Evolutionary conservation across 2,113 vertebrate genomes (phyloP).

Genomic region (Hippocampus abdominalis): DNA sequence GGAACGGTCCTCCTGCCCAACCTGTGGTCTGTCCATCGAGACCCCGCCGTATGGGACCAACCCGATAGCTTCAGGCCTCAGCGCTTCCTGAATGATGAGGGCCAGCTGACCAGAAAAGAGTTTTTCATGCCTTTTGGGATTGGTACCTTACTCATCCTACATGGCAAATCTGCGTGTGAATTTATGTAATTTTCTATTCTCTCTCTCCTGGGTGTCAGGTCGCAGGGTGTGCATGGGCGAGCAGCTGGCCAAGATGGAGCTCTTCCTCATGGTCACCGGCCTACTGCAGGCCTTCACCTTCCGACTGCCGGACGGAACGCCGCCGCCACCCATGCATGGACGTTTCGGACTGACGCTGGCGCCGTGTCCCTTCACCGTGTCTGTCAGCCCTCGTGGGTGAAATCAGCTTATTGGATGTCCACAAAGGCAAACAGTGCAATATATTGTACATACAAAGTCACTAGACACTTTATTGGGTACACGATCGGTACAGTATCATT

Average conservation of each 20-base stretch:
- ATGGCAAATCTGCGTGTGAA: background rate
- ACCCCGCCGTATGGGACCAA: conserved; percentile 85
- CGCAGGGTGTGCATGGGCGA: conserved; percentile 95
- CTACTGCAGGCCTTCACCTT: conserved; percentile 87
- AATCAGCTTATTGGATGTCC: background rate
- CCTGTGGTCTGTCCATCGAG: conserved; percentile 89
- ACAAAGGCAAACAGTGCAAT: background rate
- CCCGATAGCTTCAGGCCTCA: conserved; percentile 83
- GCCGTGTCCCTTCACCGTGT: conserved; percentile 79
- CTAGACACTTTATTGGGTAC: background rate
- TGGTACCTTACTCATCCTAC: conserved; percentile 66
- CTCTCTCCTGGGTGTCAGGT: conserved; percentile 65
- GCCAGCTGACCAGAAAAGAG: conserved; percentile 83
- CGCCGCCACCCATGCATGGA: conserved; percentile 78
- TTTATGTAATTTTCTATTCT: background rate
- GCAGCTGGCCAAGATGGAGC: conserved; percentile 94
- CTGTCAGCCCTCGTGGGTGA: conserved; percentile 46
- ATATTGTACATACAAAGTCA: background rate
- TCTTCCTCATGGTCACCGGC: conserved; percentile 85
- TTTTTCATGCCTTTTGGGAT: conserved; percentile 92
- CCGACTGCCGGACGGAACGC: conserved; percentile 72
- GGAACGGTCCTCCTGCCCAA: conserved; percentile 86
- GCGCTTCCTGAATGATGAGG: conserved; percentile 86
- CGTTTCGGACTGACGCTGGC: conserved; percentile 90
- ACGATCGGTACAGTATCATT: too few species aligned